A percentile compares a stretch with the other conserved stretches of the same genome.
These are phyloP conservation scores for Ardeotis arabs DNA, from an alignment of 2,113 vertebrate genomes.

Conservation along the genomic window DNA sequence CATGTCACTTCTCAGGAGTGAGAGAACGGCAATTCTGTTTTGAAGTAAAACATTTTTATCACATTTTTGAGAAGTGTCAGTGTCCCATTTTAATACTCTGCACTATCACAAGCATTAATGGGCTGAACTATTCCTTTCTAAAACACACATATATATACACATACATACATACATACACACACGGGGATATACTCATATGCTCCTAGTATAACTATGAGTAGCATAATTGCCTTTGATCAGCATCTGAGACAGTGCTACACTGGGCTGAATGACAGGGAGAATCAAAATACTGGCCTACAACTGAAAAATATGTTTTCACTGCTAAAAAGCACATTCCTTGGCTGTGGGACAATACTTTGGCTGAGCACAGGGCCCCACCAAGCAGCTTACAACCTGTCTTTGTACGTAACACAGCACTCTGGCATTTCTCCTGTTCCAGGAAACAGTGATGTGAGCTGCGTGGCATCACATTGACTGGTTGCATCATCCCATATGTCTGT, in stretches of 20 bases:
- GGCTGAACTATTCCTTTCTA: not conserved
- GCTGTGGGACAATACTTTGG: not conserved
- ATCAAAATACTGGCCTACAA: not conserved
- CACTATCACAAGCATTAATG: not conserved
- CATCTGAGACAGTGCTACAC: not conserved
- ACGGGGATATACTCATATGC: not conserved
- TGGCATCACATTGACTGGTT: not conserved
- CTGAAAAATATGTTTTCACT: not conserved
- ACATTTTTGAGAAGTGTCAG: not conserved
- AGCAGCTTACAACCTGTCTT: not conserved
- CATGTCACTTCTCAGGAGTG: not conserved
- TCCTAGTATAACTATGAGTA: not conserved
- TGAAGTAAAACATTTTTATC: not conserved
- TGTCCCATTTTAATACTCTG: not conserved
- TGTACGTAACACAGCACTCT: not conserved
- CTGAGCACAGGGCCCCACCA: not conserved
- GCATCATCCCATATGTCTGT: not conserved
- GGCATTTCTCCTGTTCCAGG: not conserved
- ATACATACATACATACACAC: not conserved
- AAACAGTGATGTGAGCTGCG: not conserved
- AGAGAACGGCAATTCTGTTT: not conserved
- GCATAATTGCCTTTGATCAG: not conserved
- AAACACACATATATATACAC: too few species aligned
- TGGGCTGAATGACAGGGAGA: not conserved
- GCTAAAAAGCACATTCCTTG: not conserved